Evolutionary conservation across 2,888 invertebrate species (phyloP), one percentile per base, ranked within the genome.

Genomic region (Polietes domitor): DNA sequence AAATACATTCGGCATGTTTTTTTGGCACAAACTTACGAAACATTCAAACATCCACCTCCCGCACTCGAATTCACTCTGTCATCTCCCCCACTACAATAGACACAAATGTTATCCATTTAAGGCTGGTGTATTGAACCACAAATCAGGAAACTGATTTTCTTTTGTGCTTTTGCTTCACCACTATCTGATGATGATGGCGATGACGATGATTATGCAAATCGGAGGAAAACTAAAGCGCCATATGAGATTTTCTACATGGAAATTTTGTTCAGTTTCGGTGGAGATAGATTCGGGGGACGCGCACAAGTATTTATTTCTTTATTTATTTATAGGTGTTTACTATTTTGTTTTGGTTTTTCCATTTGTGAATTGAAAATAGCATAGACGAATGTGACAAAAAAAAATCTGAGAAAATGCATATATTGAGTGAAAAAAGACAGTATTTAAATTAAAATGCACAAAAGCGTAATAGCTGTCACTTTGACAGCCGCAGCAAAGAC

Each of bases 401-500:
- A 26, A 61, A 5, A 6, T 53, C 32, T n/a, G 32, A 32, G 32
- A 32, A 3, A n/a, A n/a, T n/a, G 0, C 58, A 28, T 28, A 37
- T 65, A 65, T 61, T 21, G 65, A 65, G 65, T 41, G 41, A 43
- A 68, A 21, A 43, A 43, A 68, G 12, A 68, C 68, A 65, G 65
- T 43, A 77, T 77, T 85, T 80, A 72, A 82, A 82, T 85, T 82
- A 82, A 85, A 82, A 85, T 85, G 82, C 82, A 85, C 80, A 83
- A 83, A 77, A 80, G 80, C 82, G 79, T 81, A 84, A 83, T 84
- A 84, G 83, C 83, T 82, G 86, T 85, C 85, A 82, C 55, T 68
- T 41, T 85, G 83, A 82, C 85, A 86, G 83, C 81, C 74, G 77
- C 50, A 80, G 81, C 58, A 76, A 84, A 84, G 82, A 85, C 82